A percentile compares a stretch with the other conserved stretches of the same genome.
These are phyloP conservation scores for Agonum fuliginosum DNA, from an alignment of 2,888 invertebrate species.

Conservation along the genomic window DNA sequence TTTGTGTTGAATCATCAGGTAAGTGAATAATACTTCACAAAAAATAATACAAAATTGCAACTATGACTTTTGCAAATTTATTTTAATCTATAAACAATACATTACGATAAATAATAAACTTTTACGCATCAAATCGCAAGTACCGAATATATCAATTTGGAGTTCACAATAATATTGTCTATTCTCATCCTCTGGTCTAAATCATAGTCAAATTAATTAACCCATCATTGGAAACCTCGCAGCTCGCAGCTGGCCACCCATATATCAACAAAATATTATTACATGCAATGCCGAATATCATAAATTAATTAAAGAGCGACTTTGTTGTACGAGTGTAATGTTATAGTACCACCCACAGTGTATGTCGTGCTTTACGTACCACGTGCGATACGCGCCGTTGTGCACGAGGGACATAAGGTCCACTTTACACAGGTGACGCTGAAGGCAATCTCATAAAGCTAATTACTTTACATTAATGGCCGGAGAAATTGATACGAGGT, in stretches of 20 bases:
- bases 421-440: not conserved
- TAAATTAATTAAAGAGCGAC: conserved; percentile 63
- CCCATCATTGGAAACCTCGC: conserved; percentile 61
- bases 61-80: no score
- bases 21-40: no score
- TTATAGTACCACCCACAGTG: conserved; percentile 65
- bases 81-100: no score
- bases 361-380: conserved; percentile 62
- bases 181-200: no score
- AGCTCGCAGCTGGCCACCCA: conserved; percentile 61
- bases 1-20: no score
- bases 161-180: no score
- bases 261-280: conserved; percentile 61
- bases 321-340: conserved; percentile 62
- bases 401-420: not conserved
- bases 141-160: no score
- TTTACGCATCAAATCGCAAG: no score
- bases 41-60: no score
- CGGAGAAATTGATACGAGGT: conserved; percentile 64
- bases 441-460: conserved; percentile 57
- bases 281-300: conserved; percentile 61
- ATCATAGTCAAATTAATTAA: conserved; percentile 59
- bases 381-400: conserved; percentile 56
- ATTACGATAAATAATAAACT: no score
- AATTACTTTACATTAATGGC: conserved; percentile 64